A percentile compares a stretch with the other conserved stretches of the same genome.
Evolutionary conservation across 2,888 invertebrate species (phyloP).

Genomic region (Tetrapedia diversipes): DNA sequence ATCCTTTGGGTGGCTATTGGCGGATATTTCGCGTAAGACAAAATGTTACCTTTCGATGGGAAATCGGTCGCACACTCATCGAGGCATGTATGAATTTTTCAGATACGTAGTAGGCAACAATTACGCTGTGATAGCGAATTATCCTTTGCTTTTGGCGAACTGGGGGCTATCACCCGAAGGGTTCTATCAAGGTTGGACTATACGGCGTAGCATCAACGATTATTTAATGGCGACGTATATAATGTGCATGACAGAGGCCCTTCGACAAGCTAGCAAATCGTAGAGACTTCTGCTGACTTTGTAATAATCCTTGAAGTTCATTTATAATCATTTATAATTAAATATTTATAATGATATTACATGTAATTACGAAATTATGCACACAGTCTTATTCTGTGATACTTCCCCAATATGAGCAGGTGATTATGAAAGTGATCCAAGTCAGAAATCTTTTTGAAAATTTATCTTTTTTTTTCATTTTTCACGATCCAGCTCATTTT

Average conservation of each 20-base stretch:
- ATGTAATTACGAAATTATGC: no score
- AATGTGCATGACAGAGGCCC: slow-evolving; percentile 71
- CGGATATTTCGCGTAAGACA: slow-evolving; percentile 67
- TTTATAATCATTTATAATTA: no score
- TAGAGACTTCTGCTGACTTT: neutral
- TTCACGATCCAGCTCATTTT: no score
- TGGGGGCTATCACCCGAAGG: slow-evolving; percentile 65
- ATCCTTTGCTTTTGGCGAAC: slow-evolving; percentile 67
- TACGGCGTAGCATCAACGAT: slow-evolving; percentile 67
- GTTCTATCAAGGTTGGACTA: slow-evolving; percentile 70
- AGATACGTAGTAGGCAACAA: slow-evolving; percentile 56
- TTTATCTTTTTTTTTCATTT: no score
- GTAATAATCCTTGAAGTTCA: no score
- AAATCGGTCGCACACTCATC: neutral
- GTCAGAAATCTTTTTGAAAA: no score
- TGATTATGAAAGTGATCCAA: no score
- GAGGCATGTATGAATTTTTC: neutral
- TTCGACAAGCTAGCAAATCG: slow-evolving; percentile 46
- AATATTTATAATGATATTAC: no score
- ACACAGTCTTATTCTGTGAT: no score
- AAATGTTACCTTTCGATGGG: neutral
- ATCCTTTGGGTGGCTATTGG: slow-evolving; percentile 63
- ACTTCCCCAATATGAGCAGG: no score
- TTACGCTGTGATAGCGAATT: slow-evolving; percentile 64
- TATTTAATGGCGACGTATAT: slow-evolving; percentile 72